Evolutionary conservation across 1,140 invertebrate species (phyloP).

Genomic region (Dreissena polymorpha): DNA sequence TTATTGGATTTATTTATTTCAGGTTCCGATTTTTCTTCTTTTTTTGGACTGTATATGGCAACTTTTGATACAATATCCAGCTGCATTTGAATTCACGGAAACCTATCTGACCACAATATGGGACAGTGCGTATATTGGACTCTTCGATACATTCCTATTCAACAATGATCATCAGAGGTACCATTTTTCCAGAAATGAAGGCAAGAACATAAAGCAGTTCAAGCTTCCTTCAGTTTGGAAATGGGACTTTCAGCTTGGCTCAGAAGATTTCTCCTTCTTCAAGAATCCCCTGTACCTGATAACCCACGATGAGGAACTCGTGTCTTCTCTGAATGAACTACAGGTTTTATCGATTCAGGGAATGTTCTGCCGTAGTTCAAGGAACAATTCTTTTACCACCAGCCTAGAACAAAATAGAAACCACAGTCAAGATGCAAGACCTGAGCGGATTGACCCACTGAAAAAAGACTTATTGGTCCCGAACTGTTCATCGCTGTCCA

Average conservation of each 20-base stretch:
- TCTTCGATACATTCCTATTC: conserved; percentile 96
- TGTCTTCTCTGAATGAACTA: conserved; percentile 39
- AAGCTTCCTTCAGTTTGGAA: conserved; percentile 74
- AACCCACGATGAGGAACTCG: conserved; percentile 55
- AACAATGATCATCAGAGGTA: conserved; percentile 82
- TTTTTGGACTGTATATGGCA: conserved; percentile 98
- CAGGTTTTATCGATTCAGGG: conserved; percentile 3
- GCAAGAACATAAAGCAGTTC: conserved; percentile 57
- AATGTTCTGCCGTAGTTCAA: conserved; percentile 22
- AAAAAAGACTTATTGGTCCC: conserved; percentile 62
- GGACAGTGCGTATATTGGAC: conserved; percentile 91
- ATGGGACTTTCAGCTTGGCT: conserved; percentile 73
- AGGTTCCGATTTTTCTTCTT: conserved; percentile 92
- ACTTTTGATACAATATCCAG: conserved; percentile 91
- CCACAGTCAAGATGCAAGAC: not conserved
- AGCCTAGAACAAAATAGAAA: conserved; percentile 30
- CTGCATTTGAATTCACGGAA: conserved; percentile 94
- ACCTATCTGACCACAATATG: conserved; percentile 94
- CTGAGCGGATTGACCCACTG: conserved; percentile 29
- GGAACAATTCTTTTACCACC: conserved; percentile 55
- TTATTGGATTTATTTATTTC: conserved; percentile 70
- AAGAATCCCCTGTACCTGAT: conserved; percentile 76
- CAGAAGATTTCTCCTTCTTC: conserved; percentile 72
- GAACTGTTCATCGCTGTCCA: conserved; percentile 65
- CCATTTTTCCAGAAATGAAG: conserved; percentile 79